These are phyloP conservation scores for Melanerpes formicivorus DNA, from an alignment of 2,113 vertebrate species.

Conservation along the genomic window DNA sequence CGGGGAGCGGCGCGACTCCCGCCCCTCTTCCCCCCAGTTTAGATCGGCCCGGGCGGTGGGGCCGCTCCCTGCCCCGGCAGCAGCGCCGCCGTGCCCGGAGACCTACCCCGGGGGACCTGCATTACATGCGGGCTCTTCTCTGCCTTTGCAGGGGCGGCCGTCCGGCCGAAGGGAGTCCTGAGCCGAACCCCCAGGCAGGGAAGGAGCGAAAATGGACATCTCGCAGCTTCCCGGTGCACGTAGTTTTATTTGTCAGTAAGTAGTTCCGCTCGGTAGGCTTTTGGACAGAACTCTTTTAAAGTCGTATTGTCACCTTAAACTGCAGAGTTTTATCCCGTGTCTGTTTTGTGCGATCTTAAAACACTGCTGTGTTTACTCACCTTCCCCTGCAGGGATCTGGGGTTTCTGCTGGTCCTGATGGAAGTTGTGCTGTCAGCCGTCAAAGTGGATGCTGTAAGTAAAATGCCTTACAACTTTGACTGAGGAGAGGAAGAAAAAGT, in stretches of 20 bases:
- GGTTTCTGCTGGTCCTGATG: conserved; percentile 38
- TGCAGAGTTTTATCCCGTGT: neutral
- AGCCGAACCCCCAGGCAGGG: neutral
- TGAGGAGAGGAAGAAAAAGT: neutral
- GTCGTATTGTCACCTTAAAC: neutral
- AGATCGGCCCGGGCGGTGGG: no score
- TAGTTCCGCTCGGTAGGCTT: neutral
- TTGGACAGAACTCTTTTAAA: conserved; percentile 27
- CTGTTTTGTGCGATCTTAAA: neutral
- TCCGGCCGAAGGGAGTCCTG: conserved; percentile 1
- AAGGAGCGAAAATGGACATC: conserved; percentile 41
- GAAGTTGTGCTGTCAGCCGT: conserved; percentile 38
- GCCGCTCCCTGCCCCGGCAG: neutral
- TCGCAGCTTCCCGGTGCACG: neutral
- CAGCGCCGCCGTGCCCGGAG: neutral
- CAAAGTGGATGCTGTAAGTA: conserved; percentile 60
- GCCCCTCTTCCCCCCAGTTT: neutral
- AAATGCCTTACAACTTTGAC: neutral
- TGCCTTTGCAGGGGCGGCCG: conserved; percentile 32
- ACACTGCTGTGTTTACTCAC: neutral
- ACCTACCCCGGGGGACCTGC: neutral
- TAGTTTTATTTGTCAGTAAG: conserved; percentile 48
- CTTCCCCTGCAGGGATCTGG: conserved; percentile 28
- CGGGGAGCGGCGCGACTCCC: neutral
- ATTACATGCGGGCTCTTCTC: neutral